Base-by-base conservation (phyloP, 1,140 invertebrate genomes). In the Ylistrum balloti region DNA sequence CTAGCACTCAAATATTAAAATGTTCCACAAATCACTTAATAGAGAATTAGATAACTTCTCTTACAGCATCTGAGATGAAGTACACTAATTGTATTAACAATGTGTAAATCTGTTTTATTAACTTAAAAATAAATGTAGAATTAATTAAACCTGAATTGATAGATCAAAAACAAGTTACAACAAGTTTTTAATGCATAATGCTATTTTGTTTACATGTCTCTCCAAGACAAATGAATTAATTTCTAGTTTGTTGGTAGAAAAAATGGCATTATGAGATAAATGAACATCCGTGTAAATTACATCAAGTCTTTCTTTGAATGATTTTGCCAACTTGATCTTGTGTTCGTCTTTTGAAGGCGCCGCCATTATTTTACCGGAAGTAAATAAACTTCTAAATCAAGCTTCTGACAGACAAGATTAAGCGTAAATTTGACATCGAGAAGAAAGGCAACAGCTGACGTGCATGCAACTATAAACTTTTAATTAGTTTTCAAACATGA, bases 221-320 rank as follows among this genome's bases (percentile, higher is more conserved):
- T 38, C 5, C 35, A n/a, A 9, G 56, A 74, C 56, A 74, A 28
- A 74, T 74, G 28, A 45, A 9, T 28, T 9, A 74, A 7, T 74
- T n/a, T 17, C 3, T 74, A 74, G 9, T 28, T 5, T 74, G 56
- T 74, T 2, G 0, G 22, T 48, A 20, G 11, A 33, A 33, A 28
- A 20, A 10, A 10, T 48, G 7, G 33, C 13, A 33, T 38, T 28
- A 2, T 33, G 32, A 10, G 33, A 28, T 33, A 22, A 48, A 33
- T 88, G 33, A 2, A 38, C 22, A 32, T 28, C 5, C n/a, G 17
- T 13, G 33, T 34, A 34, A 7, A 33, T 33, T 90, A 90, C 90
- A 90, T 90, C 90, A 10, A 90, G 87, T 90, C 90, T 90, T 33
- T 88, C 87, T 33, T 90, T 90, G 33, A 90, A 90, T 22, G 90